These are phyloP conservation scores for Rhyacophila brunnea DNA, from an alignment of 1,140 invertebrate species.

Conservation along the genomic window DNA sequence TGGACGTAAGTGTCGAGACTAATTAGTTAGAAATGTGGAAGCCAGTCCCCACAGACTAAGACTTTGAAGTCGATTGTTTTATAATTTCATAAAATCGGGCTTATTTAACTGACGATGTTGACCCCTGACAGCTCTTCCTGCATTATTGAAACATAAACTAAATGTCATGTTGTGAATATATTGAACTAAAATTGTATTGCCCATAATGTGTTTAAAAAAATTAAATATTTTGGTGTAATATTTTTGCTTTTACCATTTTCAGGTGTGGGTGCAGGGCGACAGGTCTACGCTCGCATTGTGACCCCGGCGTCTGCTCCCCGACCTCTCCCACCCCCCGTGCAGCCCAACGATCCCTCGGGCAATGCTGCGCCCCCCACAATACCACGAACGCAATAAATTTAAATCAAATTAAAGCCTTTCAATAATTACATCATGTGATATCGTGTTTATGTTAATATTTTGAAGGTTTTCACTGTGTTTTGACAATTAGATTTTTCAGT, in stretches of 20 bases:
- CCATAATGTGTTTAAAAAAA: neutral
- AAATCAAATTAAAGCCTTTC: too few relatives aligned
- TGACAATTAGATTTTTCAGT: too few relatives aligned
- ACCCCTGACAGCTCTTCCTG: neutral
- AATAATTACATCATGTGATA: too few relatives aligned
- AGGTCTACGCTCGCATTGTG: slow-evolving; percentile 14
- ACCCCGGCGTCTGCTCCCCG: neutral
- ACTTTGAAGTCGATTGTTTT: neutral
- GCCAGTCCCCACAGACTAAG: too few relatives aligned
- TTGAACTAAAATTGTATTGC: neutral
- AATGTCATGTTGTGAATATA: neutral
- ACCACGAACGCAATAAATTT: too few relatives aligned
- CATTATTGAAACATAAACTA: neutral
- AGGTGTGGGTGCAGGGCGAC: slow-evolving; percentile 4
- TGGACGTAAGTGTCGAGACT: too few relatives aligned
- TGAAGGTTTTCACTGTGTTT: too few relatives aligned
- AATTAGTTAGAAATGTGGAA: too few relatives aligned
- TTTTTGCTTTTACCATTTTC: neutral
- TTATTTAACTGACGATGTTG: too few relatives aligned
- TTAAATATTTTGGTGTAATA: neutral
- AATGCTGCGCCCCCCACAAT: neutral
- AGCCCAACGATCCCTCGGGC: slow-evolving; percentile 1
- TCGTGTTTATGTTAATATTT: too few relatives aligned
- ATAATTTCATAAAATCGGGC: neutral
- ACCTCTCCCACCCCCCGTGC: neutral